Evolutionary conservation across 2,888 invertebrate genomes (phyloP).

Genomic region (Parnassius apollo): DNA sequence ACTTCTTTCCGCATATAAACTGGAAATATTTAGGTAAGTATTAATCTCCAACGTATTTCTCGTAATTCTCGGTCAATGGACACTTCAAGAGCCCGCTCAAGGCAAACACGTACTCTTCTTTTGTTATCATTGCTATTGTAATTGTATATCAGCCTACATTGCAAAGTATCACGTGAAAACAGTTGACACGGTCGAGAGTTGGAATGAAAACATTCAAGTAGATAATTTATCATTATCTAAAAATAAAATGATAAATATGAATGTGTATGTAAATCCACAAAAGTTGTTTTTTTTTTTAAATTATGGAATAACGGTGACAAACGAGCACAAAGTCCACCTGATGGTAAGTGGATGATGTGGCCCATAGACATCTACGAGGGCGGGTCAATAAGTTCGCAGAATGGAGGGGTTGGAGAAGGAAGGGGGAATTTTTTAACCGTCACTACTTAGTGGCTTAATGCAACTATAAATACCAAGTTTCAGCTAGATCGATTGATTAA

Average conservation of each 20-base stretch:
- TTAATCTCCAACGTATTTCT: background rate
- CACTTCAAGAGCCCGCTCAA: conserved; percentile 34
- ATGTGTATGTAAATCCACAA: conserved; percentile 4
- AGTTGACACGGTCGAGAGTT: conserved; percentile 28
- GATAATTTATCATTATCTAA: conserved; percentile 10
- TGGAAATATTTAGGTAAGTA: too few species aligned
- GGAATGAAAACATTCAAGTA: conserved; percentile 17
- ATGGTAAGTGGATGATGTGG: too few species aligned
- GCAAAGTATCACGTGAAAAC: conserved; percentile 35
- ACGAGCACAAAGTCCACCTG: too few species aligned
- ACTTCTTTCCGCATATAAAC: too few species aligned
- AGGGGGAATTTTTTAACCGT: too few species aligned
- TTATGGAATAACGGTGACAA: too few species aligned
- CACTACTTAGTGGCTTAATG: too few species aligned
- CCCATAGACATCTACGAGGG: too few species aligned
- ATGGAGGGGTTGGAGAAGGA: too few species aligned
- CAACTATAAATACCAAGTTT: too few species aligned
- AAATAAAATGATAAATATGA: conserved; percentile 9
- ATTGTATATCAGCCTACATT: conserved; percentile 22
- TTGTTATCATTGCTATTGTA: conserved; percentile 24
- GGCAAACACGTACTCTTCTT: conserved; percentile 31
- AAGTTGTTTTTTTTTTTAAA: background rate
- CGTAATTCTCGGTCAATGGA: conserved; percentile 46
- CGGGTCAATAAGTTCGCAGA: too few species aligned
- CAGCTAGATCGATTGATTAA: too few species aligned